Conservation (phyloP, 1,140 invertebrate species). For the Lineus longissimus region DNA sequence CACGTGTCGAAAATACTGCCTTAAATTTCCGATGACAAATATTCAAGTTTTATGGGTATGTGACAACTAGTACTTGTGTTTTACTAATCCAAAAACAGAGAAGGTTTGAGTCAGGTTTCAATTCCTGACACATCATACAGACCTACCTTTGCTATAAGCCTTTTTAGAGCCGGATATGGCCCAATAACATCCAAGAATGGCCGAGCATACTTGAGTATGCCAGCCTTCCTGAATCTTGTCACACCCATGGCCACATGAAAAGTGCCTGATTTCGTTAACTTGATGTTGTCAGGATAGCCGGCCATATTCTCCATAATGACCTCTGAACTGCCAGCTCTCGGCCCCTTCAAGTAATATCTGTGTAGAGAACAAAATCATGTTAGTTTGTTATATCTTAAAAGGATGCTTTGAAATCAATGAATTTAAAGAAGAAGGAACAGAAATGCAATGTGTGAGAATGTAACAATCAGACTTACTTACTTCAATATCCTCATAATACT, state of each 20-base stretch:
- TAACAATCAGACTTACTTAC: too few species aligned
- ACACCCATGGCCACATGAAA: conserved; percentile 63
- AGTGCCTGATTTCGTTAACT: conserved; percentile 64
- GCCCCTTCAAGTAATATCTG: conserved; percentile 31
- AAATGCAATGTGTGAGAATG: too few species aligned
- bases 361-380: conserved; percentile 6
- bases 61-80: too few species aligned
- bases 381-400: neutral
- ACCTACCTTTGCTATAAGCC: conserved; percentile 41
- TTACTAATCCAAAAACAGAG: too few species aligned
- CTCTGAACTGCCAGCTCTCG: conserved; percentile 61
- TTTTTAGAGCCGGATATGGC: conserved; percentile 44
- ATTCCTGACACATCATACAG: too few species aligned
- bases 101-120: too few species aligned
- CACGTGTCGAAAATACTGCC: too few species aligned
- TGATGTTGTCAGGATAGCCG: conserved; percentile 76
- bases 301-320: conserved; percentile 75
- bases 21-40: too few species aligned
- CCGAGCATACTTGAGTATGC: conserved; percentile 15
- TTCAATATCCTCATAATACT: conserved; percentile 52
- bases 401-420: neutral
- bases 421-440: neutral
- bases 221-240: conserved; percentile 35
- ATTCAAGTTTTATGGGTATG: neutral
- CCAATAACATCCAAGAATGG: conserved; percentile 43